A percentile compares a stretch with the other conserved stretches of the same genome.
Evolutionary conservation across 2,797 vertebrate genomes (phyloP).

Genomic region (Sternotherus odoratus): DNA sequence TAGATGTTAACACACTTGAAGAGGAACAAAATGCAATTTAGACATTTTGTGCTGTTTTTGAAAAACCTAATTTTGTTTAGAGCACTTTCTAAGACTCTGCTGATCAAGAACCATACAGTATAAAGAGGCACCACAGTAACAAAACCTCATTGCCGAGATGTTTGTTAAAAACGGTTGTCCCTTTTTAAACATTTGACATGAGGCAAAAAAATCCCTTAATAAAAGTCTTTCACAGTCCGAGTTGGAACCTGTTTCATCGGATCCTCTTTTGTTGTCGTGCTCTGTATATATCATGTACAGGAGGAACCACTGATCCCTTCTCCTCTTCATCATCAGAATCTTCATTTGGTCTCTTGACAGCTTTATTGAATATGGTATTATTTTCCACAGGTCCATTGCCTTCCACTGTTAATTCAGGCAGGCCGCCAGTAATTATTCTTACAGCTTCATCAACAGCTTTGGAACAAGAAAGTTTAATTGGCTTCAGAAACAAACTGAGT

Average conservation of each 20-base stretch:
- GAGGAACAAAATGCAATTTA: slow-evolving; percentile 75
- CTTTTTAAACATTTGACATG: slow-evolving; percentile 77
- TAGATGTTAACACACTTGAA: slow-evolving; percentile 75
- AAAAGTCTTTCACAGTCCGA: slow-evolving; percentile 50
- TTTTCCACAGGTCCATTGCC: slow-evolving; percentile 96
- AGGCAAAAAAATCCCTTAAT: slow-evolving; percentile 72
- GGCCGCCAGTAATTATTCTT: slow-evolving; percentile 92
- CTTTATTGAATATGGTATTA: slow-evolving; percentile 88
- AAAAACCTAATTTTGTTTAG: slow-evolving; percentile 70
- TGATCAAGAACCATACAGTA: slow-evolving; percentile 75
- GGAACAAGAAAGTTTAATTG: background rate
- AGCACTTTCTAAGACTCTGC: slow-evolving; percentile 73
- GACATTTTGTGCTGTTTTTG: slow-evolving; percentile 73
- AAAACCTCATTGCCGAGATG: slow-evolving; percentile 80
- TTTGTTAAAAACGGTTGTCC: slow-evolving; percentile 79
- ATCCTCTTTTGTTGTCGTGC: slow-evolving; percentile 98
- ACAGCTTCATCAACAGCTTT: slow-evolving; percentile 94
- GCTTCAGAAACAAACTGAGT: background rate
- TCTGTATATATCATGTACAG: slow-evolving; percentile 97
- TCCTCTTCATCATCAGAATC: slow-evolving; percentile 98
- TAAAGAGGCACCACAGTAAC: slow-evolving; percentile 84
- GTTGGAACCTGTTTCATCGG: slow-evolving; percentile 83
- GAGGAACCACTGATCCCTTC: slow-evolving; percentile 95
- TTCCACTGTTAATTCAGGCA: slow-evolving; percentile 89
- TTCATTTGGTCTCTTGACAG: slow-evolving; percentile 95